Conservation (phyloP, 2,797 vertebrate species). For the Nothura maculosa region DNA sequence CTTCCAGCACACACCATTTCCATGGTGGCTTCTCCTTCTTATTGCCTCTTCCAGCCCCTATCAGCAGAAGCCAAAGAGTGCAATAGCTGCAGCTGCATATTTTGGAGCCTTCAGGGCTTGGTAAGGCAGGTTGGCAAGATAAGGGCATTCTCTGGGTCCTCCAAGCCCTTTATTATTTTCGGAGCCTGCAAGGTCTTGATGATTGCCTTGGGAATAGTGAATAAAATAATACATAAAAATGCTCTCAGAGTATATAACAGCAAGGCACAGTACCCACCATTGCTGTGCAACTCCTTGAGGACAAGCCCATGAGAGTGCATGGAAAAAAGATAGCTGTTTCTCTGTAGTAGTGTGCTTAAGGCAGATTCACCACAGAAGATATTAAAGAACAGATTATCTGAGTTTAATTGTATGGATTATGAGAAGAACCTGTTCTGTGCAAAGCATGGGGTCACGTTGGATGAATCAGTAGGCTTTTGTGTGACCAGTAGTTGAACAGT, state of each 20-base stretch:
- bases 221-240: not conserved
- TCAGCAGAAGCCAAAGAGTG: not conserved
- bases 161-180: not conserved
- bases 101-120: not conserved
- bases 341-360: not conserved
- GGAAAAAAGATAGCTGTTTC: not conserved
- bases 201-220: not conserved
- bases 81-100: not conserved
- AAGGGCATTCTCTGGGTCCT: not conserved
- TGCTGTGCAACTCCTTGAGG: not conserved
- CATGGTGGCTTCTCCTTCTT: accelerated
- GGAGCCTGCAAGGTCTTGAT: not conserved
- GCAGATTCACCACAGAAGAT: not conserved
- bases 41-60: not conserved
- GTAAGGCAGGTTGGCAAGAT: not conserved
- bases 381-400: slow-evolving; percentile 5
- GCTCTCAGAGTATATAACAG: not conserved
- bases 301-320: not conserved
- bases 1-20: not conserved
- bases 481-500: not conserved
- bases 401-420: slow-evolving; percentile 10
- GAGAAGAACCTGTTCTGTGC: not conserved
- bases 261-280: not conserved
- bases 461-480: not conserved
- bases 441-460: not conserved